Evolutionary conservation across 2,113 vertebrate genomes (phyloP).

Genomic region (Sinocyclocheilus rhinocerous): DNA sequence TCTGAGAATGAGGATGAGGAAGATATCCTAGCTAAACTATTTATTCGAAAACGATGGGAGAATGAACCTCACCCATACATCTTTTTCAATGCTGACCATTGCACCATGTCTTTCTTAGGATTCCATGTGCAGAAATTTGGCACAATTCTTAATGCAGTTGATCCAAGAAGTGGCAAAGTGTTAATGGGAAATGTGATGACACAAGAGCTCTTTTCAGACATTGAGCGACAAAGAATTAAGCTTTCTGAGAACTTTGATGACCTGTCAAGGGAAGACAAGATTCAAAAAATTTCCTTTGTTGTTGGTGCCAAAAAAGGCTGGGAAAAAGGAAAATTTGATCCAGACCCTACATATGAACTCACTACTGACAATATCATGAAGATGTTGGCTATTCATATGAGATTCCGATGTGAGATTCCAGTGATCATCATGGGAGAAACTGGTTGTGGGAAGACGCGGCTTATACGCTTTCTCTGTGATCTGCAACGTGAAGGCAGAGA

Average conservation of each 20-base stretch:
- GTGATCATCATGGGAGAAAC: constrained; percentile 83
- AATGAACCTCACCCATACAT: constrained; percentile 78
- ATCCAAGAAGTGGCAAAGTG: constrained; percentile 64
- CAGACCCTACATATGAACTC: constrained; percentile 79
- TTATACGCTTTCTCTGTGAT: constrained; percentile 78
- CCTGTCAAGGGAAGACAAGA: constrained; percentile 71
- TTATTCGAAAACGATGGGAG: constrained; percentile 77
- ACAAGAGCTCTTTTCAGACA: constrained; percentile 61
- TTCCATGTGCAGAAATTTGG: constrained; percentile 65
- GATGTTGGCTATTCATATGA: constrained; percentile 82
- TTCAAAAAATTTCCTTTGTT: constrained; percentile 73
- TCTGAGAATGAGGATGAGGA: constrained; percentile 44
- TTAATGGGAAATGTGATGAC: constrained; percentile 73
- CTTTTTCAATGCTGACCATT: constrained; percentile 77
- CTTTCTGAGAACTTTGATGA: constrained; percentile 76
- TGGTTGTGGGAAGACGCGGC: constrained; percentile 80
- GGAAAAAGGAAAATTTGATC: constrained; percentile 66
- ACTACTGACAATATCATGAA: constrained; percentile 83
- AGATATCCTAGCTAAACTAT: constrained; percentile 51
- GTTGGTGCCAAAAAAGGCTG: constrained; percentile 71
- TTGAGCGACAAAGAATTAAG: constrained; percentile 70
- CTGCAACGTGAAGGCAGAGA: constrained; percentile 69
- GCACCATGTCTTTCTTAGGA: constrained; percentile 80
- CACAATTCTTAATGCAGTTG: constrained; percentile 65
- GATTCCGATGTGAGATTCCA: constrained; percentile 80